phyloP scores from a whole-genome alignment of 2,888 invertebrate species.

The Lingula anatina region DNA sequence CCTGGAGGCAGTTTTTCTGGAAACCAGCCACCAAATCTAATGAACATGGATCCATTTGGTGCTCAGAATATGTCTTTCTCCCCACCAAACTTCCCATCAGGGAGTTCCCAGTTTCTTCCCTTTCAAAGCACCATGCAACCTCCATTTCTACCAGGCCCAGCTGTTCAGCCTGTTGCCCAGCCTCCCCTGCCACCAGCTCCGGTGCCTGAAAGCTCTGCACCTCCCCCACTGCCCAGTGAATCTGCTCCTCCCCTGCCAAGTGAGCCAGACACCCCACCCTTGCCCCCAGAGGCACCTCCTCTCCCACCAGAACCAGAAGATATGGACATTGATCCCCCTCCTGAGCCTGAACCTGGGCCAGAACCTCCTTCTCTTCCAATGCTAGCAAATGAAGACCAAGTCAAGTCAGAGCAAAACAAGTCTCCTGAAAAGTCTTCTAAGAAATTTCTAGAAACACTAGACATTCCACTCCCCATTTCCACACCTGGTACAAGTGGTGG shows the following conservation, averaged over 20 bases:
- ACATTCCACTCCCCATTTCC: slow-evolving; percentile 2
- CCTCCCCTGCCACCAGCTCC: slow-evolving; percentile 10
- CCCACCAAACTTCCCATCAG: no score
- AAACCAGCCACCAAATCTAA: no score
- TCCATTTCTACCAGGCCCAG: slow-evolving; percentile 7
- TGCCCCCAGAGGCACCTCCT: slow-evolving; percentile 4
- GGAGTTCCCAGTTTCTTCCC: no score
- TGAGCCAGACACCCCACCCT: slow-evolving; percentile 3
- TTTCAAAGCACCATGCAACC: no score
- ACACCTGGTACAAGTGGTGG: neutral
- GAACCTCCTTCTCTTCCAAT: neutral
- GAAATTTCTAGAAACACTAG: no score
- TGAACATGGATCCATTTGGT: no score
- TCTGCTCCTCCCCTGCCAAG: slow-evolving; percentile 1
- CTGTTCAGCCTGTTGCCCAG: slow-evolving; percentile 4
- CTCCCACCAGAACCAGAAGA: slow-evolving; percentile 2
- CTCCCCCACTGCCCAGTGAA: slow-evolving; percentile 10
- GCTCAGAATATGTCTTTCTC: no score
- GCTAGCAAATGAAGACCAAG: neutral
- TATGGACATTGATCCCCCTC: neutral
- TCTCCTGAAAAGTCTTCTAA: no score
- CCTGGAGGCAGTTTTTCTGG: no score
- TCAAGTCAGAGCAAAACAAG: no score
- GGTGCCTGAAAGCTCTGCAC: slow-evolving; percentile 12
- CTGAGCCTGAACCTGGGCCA: neutral